These are phyloP conservation scores for Trichogramma pretiosum DNA, from an alignment of 1,140 invertebrate genomes.

Conservation along the genomic window DNA sequence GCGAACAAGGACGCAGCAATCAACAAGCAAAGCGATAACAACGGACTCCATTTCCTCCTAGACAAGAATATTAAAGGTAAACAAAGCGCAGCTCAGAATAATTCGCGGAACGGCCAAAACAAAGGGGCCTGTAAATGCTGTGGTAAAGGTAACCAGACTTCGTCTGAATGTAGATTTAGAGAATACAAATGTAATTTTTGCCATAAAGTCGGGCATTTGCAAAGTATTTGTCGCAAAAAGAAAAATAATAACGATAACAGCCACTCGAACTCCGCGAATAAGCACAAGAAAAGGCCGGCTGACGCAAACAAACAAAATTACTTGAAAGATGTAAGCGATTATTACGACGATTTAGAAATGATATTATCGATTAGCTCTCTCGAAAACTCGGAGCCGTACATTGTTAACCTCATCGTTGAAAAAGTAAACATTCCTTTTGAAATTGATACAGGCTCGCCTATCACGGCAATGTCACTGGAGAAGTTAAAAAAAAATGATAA, in stretches of 20 bases:
- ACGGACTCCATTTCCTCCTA: too few relatives aligned
- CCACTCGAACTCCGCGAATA: background rate
- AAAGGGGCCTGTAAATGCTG: conserved; percentile 9
- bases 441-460: conserved; percentile 9
- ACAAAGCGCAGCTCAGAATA: too few relatives aligned
- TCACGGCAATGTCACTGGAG: background rate
- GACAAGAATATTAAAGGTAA: too few relatives aligned
- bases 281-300: background rate
- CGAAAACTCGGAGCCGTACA: background rate
- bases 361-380: background rate
- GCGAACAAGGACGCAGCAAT: background rate
- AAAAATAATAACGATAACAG: background rate
- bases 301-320: background rate
- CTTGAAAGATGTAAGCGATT: background rate
- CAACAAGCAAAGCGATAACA: too few relatives aligned
- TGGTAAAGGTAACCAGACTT: background rate
- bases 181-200: conserved; percentile 1
- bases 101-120: too few relatives aligned
- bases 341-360: background rate
- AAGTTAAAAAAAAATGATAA: background rate
- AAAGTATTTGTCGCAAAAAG: background rate
- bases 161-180: background rate
- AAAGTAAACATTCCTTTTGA: background rate
- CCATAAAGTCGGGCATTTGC: background rate
- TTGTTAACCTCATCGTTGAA: background rate